Evolutionary conservation across 2,797 vertebrate species (phyloP), one percentile per base, ranked within the genome.

Genomic region (Cephalopachus bancanus): DNA sequence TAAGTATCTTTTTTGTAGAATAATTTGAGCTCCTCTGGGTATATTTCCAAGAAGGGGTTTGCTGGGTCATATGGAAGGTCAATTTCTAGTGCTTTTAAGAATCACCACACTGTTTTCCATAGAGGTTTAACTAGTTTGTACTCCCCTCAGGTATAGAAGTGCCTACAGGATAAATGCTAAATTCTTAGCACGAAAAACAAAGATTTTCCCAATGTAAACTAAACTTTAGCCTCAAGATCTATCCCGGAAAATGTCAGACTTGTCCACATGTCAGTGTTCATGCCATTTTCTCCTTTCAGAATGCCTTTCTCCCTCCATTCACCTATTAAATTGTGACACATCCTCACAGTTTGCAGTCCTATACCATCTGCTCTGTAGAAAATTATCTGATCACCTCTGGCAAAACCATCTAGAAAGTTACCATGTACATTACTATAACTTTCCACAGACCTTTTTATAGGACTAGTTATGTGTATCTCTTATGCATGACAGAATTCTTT

Each of bases 351-450:
- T 60, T 57, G 12, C 30, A 89, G 33, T 55, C 79, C 83, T 85
- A 26, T 22, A 60, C 67, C 57, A 59, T 67, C n/a, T 69, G 28
- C 49, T 83, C 28, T 74, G 24, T 55, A 76, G 37, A 92, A 80
- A 5, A 20, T 78, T 72, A 37, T 72, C 51, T 49, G 49, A 71
- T 87, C 44, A 53, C 60, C 83, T 81, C 81, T 44, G 24, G 74
- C 55, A 90, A 90, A 89, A 90, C 80, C 49, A 91, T 53, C 65
- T 90, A 78, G 33, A 87, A 69, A 88, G 12, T 67, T 81, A 26
- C 5, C 26, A 53, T 1, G 4, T 49, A 55, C 22, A 12, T 72
- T 67, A 84, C 7, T n/a, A 5, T 11, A 94, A 81, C 44, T 89
- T 75, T 55, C 62, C 19, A 76, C 11, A 88, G 83, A 83, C 37